Evolutionary conservation across 2,797 vertebrate genomes (phyloP), one percentile per base, ranked within the genome.

Genomic region (Telmatherina bonti): DNA sequence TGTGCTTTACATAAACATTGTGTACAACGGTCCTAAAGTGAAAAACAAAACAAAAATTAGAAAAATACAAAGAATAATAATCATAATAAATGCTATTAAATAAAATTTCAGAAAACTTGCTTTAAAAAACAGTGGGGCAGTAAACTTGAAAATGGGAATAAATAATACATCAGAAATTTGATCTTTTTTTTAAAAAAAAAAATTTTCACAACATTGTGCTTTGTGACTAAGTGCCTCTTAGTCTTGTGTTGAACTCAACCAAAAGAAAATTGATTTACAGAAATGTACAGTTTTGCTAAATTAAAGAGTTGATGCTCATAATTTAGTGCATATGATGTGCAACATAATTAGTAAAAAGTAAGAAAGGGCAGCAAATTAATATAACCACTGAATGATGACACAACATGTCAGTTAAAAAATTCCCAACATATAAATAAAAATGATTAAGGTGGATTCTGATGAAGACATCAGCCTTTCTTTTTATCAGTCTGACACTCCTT

Each of bases 361-460:
- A 27, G 36, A 55, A 30, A 26, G 31, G 30, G 36, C 7, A 62
- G 5, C 51, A 20, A 53, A 27, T n/a, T n/a, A 33, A 16, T 41
- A 60, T 43, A 35, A 58, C 45, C 11, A 30, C 57, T 20, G 26
- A 55, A 64, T 38, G 26, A 74, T 64, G 56, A 36, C 8, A 30
- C 2, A 20, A 41, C 20, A 54, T 56, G 35, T 52, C 33, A 74
- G 10, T 13, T 5, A 55, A 62, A 5, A 12, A 61, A 59, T 45
- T 38, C 2, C 7, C 41, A 43, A 20, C 18, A 45, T 47, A 2
- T 51, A 67, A 55, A 62, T 52, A 45, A 36, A 53, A 13, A 53
- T 26, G 61, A 67, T 13, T 13, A 33, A 33, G 18, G 35, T 7
- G 3, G 18, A 26, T 26, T 43, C 30, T 27, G 24, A 26, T 38